Evolutionary conservation across 2,888 invertebrate species (phyloP), one percentile per base, ranked within the genome.

Genomic region (Drosophila falleni): DNA sequence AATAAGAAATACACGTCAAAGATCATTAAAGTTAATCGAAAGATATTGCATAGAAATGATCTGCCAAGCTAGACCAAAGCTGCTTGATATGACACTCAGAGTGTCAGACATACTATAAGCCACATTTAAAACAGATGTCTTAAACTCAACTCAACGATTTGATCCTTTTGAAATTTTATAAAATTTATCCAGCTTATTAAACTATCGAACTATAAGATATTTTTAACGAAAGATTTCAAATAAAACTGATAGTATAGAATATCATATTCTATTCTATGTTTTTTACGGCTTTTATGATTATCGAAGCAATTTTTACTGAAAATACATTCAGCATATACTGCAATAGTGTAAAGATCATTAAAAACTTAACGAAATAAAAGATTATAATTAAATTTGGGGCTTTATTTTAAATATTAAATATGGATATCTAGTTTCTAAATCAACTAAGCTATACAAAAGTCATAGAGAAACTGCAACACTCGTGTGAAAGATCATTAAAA

Each of bases 401-500:
- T 26, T 8, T n/a, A n/a, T n/a, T 8, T 26, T 3, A 26, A 3
- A 5, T 9, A 29, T 29, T 16, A 15, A 5, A 5, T 5, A 47
- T 29, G 15, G 15, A n/a, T 15, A 15, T 15, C 15, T 6, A 15
- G 29, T 47, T 15, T 31, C 5, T 13, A 50, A 13, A 8, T 35
- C 26, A 29, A 19, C 19, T 1, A 42, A 42, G 42, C 5, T 13
- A 49, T 11, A 3, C 3, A 31, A 15, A 31, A 37, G 37, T n/a
- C 37, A 23, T 26, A 26, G 26, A 26, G 5, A 15, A 35, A 51
- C 5, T 37, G 26, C 37, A 37, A 10, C 9, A 41, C 9, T 41
- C 29, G 55, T 55, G 44, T 44, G 23, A 55, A 55, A 55, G 11
- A 15, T 23, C 33, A 31, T 55, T 23, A 55, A 55, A 33, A 31